Percentiles rank a stretch among this genome's conserved stretches.
Evolutionary conservation across 2,113 vertebrate genomes (phyloP).

Genomic region (Agapornis roseicollis): DNA sequence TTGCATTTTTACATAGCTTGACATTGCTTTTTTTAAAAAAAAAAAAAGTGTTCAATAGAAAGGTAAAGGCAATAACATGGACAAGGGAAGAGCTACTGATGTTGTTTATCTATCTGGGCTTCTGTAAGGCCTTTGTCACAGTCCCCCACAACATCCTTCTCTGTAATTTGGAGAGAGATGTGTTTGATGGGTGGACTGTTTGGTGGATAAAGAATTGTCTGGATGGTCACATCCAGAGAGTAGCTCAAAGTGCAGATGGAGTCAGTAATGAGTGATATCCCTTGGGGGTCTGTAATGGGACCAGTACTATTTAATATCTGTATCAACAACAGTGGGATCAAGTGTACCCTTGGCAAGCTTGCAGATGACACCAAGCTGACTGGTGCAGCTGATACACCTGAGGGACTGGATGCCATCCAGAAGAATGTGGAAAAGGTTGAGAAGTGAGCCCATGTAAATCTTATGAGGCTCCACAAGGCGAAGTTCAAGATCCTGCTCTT

Average conservation of each 20-base stretch:
- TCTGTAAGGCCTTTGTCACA: neutral
- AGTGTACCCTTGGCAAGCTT: neutral
- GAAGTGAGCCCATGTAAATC: neutral
- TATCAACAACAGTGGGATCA: neutral
- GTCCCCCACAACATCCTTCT: neutral
- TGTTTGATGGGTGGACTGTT: neutral
- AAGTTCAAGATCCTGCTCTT: neutral
- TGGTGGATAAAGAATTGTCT: neutral
- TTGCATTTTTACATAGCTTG: neutral
- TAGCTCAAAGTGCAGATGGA: neutral
- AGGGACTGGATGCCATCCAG: neutral
- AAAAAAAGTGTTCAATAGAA: neutral
- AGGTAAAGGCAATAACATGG: neutral
- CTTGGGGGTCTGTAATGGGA: accelerated
- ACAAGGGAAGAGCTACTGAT: neutral
- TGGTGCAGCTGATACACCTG: accelerated
- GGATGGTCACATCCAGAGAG: accelerated
- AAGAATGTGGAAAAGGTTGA: neutral
- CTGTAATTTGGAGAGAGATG: neutral
- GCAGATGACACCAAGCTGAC: neutral
- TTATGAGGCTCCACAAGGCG: neutral
- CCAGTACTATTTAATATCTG: neutral
- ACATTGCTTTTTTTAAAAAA: neutral
- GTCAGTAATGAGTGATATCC: neutral
- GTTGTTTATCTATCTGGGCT: neutral